phyloP scores from a whole-genome alignment of 2,113 vertebrate species.

The Halichoerus grypus region DNA sequence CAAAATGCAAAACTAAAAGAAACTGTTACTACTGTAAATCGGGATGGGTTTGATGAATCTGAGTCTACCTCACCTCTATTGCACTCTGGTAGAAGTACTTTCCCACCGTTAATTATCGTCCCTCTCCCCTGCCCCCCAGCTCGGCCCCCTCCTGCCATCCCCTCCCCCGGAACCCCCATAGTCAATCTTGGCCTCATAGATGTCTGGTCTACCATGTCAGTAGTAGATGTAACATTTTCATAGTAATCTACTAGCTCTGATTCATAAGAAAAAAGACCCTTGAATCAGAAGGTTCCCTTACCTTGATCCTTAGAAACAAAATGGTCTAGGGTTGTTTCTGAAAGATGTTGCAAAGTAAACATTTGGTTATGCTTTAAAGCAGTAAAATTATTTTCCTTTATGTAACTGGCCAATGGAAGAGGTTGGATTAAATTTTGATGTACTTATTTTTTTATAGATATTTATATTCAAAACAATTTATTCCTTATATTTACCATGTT shows the following conservation, averaged over 20 bases:
- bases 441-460: constrained; percentile 90
- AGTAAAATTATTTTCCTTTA: constrained; percentile 84
- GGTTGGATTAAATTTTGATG: constrained; percentile 83
- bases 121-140: neutral
- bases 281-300: constrained; percentile 51
- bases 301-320: constrained; percentile 72
- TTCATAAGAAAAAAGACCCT: constrained; percentile 60
- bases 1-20: constrained; percentile 82
- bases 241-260: constrained; percentile 75
- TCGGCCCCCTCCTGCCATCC: constrained; percentile 50
- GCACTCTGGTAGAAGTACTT: constrained; percentile 86
- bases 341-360: constrained; percentile 83
- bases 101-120: constrained; percentile 83
- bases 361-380: constrained; percentile 83
- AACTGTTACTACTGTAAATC: constrained; percentile 84
- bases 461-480: constrained; percentile 89
- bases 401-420: constrained; percentile 85
- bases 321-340: constrained; percentile 83
- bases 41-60: constrained; percentile 84
- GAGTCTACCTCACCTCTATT: constrained; percentile 89
- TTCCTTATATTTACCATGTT: constrained; percentile 93
- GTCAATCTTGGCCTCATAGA: neutral
- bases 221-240: constrained; percentile 54
- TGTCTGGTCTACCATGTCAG: constrained; percentile 31
- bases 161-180: neutral